Conservation (phyloP, 30 jellyfish, hydroid and myxozoan genomes). For the Aurelia sp. region DNA sequence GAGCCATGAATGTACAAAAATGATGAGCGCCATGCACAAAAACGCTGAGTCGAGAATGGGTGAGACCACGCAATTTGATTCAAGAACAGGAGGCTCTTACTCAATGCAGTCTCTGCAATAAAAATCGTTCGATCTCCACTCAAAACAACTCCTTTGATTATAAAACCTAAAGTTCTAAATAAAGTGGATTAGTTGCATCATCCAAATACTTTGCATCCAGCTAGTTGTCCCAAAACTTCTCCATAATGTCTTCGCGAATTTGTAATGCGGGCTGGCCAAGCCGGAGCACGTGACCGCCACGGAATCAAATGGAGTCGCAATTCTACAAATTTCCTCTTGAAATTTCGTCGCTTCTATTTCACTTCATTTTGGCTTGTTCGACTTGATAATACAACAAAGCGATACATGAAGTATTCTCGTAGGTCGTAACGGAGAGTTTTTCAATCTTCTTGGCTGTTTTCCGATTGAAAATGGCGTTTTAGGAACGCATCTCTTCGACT, state of each 20-base stretch:
- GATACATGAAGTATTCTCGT: neutral
- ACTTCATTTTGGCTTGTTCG: neutral
- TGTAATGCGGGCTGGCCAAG: slow-evolving; percentile 65
- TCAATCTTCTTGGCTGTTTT: neutral
- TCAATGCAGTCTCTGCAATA: neutral
- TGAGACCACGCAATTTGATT: slow-evolving; percentile 81
- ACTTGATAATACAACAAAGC: neutral
- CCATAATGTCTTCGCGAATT: slow-evolving; percentile 21
- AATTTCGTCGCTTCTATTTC: slow-evolving; percentile 48
- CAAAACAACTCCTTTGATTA: neutral
- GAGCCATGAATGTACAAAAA: slow-evolving; percentile 90
- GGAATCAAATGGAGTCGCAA: slow-evolving; percentile 65
- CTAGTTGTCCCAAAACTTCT: slow-evolving; percentile 2
- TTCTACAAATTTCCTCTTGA: slow-evolving; percentile 29
- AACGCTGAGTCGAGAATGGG: slow-evolving; percentile 68
- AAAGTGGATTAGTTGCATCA: slow-evolving; percentile 15
- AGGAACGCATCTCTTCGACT: slow-evolving; percentile 14
- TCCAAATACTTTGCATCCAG: neutral
- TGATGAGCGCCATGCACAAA: slow-evolving; percentile 95
- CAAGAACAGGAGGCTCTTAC: slow-evolving; percentile 21
- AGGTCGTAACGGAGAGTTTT: neutral
- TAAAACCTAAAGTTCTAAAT: neutral
- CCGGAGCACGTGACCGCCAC: slow-evolving; percentile 96
- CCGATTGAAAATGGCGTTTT: slow-evolving; percentile 21
- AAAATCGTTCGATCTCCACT: neutral